Conservation (phyloP, 2,797 vertebrate species). For the Leptodactylus fallax region DNA sequence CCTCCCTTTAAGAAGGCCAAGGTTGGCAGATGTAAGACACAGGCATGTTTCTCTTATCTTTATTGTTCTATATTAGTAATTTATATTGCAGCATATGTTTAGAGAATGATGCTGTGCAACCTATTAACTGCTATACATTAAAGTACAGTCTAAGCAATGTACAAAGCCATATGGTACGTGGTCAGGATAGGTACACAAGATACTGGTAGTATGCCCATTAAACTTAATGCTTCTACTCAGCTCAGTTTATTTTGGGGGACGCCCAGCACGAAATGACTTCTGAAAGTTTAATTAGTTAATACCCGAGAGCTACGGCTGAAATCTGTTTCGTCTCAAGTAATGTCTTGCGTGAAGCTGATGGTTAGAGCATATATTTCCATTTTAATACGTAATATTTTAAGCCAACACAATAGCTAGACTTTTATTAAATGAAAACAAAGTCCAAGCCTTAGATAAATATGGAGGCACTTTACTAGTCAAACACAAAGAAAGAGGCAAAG, state of each 20-base stretch:
- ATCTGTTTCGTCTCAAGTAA: conserved; percentile 55
- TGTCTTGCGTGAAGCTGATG: conserved; percentile 37
- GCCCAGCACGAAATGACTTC: conserved; percentile 37
- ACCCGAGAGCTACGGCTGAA: conserved; percentile 22
- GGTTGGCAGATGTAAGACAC: too few species aligned
- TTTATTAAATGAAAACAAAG: conserved; percentile 61
- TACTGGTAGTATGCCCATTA: not conserved
- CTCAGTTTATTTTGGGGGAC: conserved; percentile 27
- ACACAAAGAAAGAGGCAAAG: conserved; percentile 33
- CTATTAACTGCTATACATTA: not conserved
- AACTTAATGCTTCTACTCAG: not conserved
- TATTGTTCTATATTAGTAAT: too few species aligned
- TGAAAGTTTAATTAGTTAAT: conserved; percentile 60
- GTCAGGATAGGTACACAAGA: conserved; percentile 2
- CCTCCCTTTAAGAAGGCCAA: too few species aligned
- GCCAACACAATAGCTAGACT: conserved; percentile 50
- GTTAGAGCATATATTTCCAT: conserved; percentile 57
- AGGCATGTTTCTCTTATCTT: too few species aligned
- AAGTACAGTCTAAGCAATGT: not conserved
- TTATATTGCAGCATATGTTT: not conserved
- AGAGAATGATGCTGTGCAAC: not conserved
- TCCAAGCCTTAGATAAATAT: conserved; percentile 48
- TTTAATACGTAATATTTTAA: conserved; percentile 55
- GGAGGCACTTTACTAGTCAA: conserved; percentile 43
- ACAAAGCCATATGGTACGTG: not conserved